Conservation (phyloP, 1,140 invertebrate species). For the Manduca sexta region DNA sequence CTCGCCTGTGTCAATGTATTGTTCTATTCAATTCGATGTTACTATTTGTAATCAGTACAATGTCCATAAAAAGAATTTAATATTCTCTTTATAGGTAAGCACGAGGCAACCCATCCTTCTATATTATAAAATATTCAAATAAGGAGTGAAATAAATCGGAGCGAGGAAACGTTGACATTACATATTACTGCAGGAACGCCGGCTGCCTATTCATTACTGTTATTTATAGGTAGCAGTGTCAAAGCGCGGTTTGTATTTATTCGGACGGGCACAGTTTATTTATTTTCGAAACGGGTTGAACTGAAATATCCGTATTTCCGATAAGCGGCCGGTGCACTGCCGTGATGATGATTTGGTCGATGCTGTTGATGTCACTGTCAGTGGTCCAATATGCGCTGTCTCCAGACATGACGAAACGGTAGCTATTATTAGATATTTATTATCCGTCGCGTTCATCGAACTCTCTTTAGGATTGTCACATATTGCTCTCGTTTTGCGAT, state of each 20-base stretch:
- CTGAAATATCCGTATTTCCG: constrained; percentile 50
- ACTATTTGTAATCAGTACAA: neutral
- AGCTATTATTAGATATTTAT: constrained; percentile 54
- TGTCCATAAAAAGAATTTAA: constrained; percentile 2
- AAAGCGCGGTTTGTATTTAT: constrained; percentile 62
- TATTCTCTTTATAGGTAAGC: constrained; percentile 7
- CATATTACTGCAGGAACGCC: constrained; percentile 56
- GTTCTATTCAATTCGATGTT: too few species aligned
- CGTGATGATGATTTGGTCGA: constrained; percentile 34
- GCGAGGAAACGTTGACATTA: constrained; percentile 56
- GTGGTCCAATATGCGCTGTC: constrained; percentile 30
- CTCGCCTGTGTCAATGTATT: too few species aligned
- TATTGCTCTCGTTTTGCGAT: too few species aligned
- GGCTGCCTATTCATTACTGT: constrained; percentile 65
- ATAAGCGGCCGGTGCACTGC: constrained; percentile 48
- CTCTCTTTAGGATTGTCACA: constrained; percentile 6
- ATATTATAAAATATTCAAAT: constrained; percentile 60
- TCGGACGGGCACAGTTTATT: constrained; percentile 59
- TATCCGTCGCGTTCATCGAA: constrained; percentile 46
- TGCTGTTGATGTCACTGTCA: constrained; percentile 46
- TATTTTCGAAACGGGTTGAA: constrained; percentile 64
- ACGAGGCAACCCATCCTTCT: constrained; percentile 26
- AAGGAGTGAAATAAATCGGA: constrained; percentile 49
- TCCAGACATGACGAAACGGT: constrained; percentile 49
- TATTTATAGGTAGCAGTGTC: constrained; percentile 68